Percentiles rank a stretch among this genome's conserved stretches.
Conservation (phyloP, 2,888 invertebrate genomes). For the Emesis furor region DNA sequence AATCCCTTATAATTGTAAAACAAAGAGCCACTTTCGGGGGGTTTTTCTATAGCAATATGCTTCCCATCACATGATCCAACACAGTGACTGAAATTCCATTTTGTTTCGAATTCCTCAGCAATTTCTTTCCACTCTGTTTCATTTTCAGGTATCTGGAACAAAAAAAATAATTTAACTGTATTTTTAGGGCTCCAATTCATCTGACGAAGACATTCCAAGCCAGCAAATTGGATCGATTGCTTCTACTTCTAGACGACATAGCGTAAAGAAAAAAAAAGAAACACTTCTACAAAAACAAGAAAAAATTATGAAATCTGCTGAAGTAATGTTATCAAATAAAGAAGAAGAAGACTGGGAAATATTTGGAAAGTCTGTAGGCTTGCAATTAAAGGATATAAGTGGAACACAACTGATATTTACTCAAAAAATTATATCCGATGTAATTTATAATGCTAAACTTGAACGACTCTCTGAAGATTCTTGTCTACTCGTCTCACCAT, state of each 20-base stretch:
- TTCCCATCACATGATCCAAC: slow-evolving; percentile 70
- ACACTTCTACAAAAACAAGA: slow-evolving; percentile 24
- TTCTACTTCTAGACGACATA: not conserved
- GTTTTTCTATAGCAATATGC: slow-evolving; percentile 66
- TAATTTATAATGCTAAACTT: slow-evolving; percentile 31
- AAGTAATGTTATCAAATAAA: slow-evolving; percentile 14
- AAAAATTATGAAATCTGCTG: slow-evolving; percentile 32
- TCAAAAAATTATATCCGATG: slow-evolving; percentile 18
- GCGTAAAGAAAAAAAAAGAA: slow-evolving; percentile 22
- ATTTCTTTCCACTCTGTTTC: slow-evolving; percentile 19
- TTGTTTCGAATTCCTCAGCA: slow-evolving; percentile 44
- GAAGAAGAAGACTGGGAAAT: slow-evolving; percentile 2
- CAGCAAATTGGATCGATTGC: not conserved
- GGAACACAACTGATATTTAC: not conserved
- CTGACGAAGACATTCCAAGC: not conserved
- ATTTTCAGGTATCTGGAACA: slow-evolving; percentile 24
- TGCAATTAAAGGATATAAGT: slow-evolving; percentile 19
- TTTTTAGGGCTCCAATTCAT: not conserved
- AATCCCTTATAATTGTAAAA: slow-evolving; percentile 72
- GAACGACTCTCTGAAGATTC: slow-evolving; percentile 27
- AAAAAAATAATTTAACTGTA: too few relatives aligned
- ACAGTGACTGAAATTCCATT: slow-evolving; percentile 68
- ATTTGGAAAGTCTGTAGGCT: not conserved
- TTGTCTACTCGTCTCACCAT: slow-evolving; percentile 26
- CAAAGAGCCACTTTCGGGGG: slow-evolving; percentile 60